Evolutionary conservation across 2,797 vertebrate species (phyloP).

Genomic region (Spinibarbus caldwelli): DNA sequence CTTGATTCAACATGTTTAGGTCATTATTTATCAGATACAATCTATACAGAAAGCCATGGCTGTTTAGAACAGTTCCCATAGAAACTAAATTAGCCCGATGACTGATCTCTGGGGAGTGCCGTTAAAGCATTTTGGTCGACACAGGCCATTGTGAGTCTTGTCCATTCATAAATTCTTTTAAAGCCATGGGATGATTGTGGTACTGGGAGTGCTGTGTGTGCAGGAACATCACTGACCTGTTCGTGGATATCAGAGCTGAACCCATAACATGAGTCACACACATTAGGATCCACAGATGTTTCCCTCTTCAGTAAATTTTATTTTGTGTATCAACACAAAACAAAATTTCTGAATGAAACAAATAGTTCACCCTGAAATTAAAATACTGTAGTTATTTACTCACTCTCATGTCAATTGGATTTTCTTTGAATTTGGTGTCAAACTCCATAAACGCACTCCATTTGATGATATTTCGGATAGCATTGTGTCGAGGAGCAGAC

Average conservation of each 20-base stretch:
- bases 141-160: conserved; percentile 11
- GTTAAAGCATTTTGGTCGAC: conserved; percentile 36
- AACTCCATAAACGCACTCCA: background rate
- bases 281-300: background rate
- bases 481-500: background rate
- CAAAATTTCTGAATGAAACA: background rate
- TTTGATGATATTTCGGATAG: background rate
- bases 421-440: background rate
- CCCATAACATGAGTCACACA: background rate
- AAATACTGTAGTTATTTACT: background rate
- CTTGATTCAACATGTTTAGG: conserved; percentile 38
- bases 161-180: conserved; percentile 14
- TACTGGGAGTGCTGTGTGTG: conserved; percentile 1
- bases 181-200: background rate
- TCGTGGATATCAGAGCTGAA: background rate
- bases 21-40: conserved; percentile 13
- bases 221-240: conserved; percentile 11
- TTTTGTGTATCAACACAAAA: background rate
- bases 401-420: background rate
- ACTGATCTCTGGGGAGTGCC: conserved; percentile 52
- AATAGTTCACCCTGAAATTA: background rate
- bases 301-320: background rate
- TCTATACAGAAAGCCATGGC: conserved; percentile 16
- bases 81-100: conserved; percentile 39
- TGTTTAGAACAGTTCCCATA: conserved; percentile 50